These are phyloP conservation scores for Drosophila mayaguana DNA, from an alignment of 2,888 invertebrate species.

Conservation along the genomic window DNA sequence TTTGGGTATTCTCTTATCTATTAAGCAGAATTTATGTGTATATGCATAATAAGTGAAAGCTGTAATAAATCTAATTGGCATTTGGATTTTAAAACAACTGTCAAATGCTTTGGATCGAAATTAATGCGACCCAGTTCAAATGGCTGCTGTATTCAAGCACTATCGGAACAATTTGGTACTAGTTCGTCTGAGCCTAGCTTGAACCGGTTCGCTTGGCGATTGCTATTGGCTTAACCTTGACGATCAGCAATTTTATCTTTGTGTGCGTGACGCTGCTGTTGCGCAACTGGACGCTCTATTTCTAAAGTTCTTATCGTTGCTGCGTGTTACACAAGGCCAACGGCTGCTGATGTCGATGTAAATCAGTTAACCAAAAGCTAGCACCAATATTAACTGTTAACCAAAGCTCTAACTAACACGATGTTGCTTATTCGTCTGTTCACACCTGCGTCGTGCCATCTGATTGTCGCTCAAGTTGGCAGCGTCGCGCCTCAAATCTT, in stretches of 20 bases:
- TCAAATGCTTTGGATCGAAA: constrained; percentile 2
- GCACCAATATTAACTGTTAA: constrained; percentile 33
- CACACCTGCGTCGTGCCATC: constrained; percentile 53
- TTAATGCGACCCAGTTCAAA: not conserved
- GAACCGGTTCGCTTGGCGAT: constrained; percentile 8
- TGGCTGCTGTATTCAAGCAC: not conserved
- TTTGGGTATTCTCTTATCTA: constrained; percentile 46
- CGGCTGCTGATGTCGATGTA: constrained; percentile 6
- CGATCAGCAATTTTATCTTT: constrained; percentile 1
- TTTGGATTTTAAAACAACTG: constrained; percentile 6
- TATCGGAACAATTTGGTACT: not conserved
- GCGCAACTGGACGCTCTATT: constrained; percentile 43
- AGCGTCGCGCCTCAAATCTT: constrained; percentile 52
- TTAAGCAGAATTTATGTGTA: not conserved
- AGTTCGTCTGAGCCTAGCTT: not conserved
- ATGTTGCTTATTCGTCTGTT: constrained; percentile 14
- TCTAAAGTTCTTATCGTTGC: constrained; percentile 49
- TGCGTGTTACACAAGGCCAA: constrained; percentile 42
- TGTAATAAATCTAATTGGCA: constrained; percentile 21
- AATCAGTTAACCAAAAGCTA: constrained; percentile 7
- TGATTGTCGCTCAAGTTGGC: constrained; percentile 54
- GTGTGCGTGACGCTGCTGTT: constrained; percentile 22
- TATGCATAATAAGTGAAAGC: constrained; percentile 21
- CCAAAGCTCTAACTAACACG: constrained; percentile 37
- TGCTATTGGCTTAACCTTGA: constrained; percentile 32